These are phyloP conservation scores for Amblyopsis rosae DNA, from an alignment of 2,113 vertebrate genomes.

Conservation along the genomic window DNA sequence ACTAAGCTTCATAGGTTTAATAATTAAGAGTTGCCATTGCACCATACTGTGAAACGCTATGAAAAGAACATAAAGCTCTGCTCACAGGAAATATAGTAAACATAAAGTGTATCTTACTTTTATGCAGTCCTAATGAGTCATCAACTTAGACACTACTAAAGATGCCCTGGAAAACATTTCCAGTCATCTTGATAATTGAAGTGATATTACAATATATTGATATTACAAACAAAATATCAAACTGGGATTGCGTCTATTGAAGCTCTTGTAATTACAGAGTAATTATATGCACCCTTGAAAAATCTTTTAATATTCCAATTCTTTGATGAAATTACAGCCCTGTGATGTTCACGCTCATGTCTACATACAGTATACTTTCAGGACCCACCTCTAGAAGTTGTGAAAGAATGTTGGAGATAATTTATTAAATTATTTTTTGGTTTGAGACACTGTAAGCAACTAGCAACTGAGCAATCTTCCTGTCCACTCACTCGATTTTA, in stretches of 20 bases:
- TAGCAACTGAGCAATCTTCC: too few relatives aligned
- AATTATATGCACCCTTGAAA: not conserved
- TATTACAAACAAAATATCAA: not conserved
- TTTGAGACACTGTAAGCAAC: too few relatives aligned
- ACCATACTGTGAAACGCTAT: not conserved
- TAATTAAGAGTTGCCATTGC: conserved; percentile 3
- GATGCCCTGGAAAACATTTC: not conserved
- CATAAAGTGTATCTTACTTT: not conserved
- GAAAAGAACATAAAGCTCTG: not conserved
- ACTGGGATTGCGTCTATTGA: not conserved
- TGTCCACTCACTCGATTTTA: too few relatives aligned
- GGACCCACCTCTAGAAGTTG: conserved; percentile 3
- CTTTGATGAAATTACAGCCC: not conserved
- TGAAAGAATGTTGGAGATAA: too few relatives aligned
- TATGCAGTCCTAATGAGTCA: not conserved
- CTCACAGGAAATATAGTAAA: not conserved
- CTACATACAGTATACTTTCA: not conserved
- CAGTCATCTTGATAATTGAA: not conserved
- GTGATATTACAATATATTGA: conserved; percentile 9
- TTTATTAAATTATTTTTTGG: too few relatives aligned
- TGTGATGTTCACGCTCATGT: conserved; percentile 7
- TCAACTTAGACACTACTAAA: not conserved
- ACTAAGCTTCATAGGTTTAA: conserved; percentile 10
- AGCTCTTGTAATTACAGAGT: not conserved
- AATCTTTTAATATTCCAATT: not conserved